Conservation (phyloP, 2,797 vertebrate species). For the Lagothrix lagotricha region DNA sequence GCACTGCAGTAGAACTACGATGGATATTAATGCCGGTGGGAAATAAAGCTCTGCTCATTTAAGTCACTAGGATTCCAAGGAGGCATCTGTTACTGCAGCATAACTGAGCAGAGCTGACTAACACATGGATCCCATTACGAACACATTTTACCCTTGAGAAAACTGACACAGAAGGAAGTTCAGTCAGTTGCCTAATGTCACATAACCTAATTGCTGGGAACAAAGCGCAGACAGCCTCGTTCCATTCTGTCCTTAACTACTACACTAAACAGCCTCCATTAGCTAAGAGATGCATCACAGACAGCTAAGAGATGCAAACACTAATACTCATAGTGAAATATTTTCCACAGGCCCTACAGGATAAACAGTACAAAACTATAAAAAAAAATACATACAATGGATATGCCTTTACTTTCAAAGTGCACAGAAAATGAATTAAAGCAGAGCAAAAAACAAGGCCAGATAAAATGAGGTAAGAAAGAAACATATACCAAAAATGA, state of each 20-base stretch:
- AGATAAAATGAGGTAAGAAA: constrained; percentile 12
- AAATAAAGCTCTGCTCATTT: background rate
- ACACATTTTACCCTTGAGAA: background rate
- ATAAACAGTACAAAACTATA: background rate
- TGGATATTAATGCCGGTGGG: background rate
- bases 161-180: background rate
- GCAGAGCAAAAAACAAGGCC: background rate
- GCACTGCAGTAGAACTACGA: background rate
- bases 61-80: background rate
- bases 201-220: background rate
- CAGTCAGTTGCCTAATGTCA: background rate
- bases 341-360: background rate
- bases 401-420: background rate
- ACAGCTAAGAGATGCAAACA: background rate
- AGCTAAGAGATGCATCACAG: background rate
- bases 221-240: background rate
- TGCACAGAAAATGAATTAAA: background rate
- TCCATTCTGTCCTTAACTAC: background rate
- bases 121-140: background rate
- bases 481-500: constrained; percentile 39
- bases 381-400: background rate
- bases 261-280: background rate
- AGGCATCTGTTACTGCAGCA: background rate
- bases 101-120: background rate
- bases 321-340: background rate